Evolutionary conservation across 1,140 invertebrate genomes (phyloP).

Genomic region (Elysia chlorotica): DNA sequence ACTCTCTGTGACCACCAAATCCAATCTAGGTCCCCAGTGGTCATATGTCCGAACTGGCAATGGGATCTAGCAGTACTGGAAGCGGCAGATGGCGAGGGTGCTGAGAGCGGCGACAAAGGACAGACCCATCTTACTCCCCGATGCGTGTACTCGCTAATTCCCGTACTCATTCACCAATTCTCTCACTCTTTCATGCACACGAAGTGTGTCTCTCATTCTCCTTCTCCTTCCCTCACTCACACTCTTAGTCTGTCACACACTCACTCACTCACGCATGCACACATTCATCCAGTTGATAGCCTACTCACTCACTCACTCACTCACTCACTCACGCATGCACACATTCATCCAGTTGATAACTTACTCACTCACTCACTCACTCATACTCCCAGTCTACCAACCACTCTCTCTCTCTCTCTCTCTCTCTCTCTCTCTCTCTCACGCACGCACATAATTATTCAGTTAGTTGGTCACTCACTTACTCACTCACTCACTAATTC

Average conservation of each 20-base stretch:
- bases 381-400: no score
- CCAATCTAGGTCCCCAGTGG: no score
- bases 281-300: not conserved
- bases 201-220: not conserved
- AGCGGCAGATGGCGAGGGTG: no score
- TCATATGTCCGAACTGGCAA: no score
- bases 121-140: not conserved
- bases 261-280: conserved; percentile 7
- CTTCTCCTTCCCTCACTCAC: not conserved
- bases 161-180: not conserved
- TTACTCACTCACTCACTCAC: not conserved
- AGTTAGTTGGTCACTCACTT: no score
- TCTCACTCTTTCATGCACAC: not conserved
- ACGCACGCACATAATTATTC: no score
- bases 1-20: no score
- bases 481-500: no score
- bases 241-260: not conserved
- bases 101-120: no score
- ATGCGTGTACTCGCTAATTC: not conserved
- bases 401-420: no score
- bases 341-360: not conserved
- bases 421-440: no score
- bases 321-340: not conserved
- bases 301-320: not conserved
- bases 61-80: no score